Evolutionary conservation across 1,140 invertebrate species (phyloP).

Genomic region (Heliconius congener): DNA sequence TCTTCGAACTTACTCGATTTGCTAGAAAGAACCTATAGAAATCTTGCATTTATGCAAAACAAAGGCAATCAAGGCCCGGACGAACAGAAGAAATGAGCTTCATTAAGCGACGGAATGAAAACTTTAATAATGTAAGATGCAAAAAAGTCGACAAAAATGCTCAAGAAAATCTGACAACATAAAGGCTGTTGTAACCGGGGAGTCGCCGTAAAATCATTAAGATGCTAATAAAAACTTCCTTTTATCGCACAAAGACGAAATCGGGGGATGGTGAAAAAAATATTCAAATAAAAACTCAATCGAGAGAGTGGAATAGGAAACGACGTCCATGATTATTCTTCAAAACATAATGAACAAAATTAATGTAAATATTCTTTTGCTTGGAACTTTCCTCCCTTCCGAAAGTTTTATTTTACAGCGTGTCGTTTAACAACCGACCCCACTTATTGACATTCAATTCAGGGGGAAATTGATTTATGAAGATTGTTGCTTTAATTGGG

Average conservation of each 20-base stretch:
- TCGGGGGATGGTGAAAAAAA: slow-evolving; percentile 74
- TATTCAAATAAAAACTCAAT: slow-evolving; percentile 83
- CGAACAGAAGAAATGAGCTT: slow-evolving; percentile 81
- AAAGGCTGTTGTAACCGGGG: slow-evolving; percentile 81
- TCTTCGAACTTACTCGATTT: slow-evolving; percentile 72
- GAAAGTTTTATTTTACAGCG: slow-evolving; percentile 81
- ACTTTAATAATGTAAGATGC: slow-evolving; percentile 82
- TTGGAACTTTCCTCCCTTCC: slow-evolving; percentile 73
- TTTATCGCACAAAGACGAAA: slow-evolving; percentile 77
- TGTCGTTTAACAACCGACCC: slow-evolving; percentile 79
- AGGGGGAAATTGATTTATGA: slow-evolving; percentile 81
- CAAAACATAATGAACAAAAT: slow-evolving; percentile 83
- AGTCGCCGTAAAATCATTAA: slow-evolving; percentile 83
- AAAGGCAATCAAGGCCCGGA: slow-evolving; percentile 79
- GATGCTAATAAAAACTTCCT: slow-evolving; percentile 83
- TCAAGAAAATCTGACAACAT: slow-evolving; percentile 82
- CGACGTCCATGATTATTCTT: slow-evolving; percentile 81
- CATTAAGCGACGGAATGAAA: slow-evolving; percentile 81
- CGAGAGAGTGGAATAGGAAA: slow-evolving; percentile 74
- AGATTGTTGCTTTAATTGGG: slow-evolving; percentile 80
- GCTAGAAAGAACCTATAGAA: slow-evolving; percentile 76
- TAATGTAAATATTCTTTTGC: slow-evolving; percentile 83
- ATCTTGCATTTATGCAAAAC: slow-evolving; percentile 81
- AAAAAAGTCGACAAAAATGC: slow-evolving; percentile 79
- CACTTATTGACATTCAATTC: slow-evolving; percentile 81